Conservation (phyloP, 1,140 invertebrate genomes). For the Plodia interpunctella region DNA sequence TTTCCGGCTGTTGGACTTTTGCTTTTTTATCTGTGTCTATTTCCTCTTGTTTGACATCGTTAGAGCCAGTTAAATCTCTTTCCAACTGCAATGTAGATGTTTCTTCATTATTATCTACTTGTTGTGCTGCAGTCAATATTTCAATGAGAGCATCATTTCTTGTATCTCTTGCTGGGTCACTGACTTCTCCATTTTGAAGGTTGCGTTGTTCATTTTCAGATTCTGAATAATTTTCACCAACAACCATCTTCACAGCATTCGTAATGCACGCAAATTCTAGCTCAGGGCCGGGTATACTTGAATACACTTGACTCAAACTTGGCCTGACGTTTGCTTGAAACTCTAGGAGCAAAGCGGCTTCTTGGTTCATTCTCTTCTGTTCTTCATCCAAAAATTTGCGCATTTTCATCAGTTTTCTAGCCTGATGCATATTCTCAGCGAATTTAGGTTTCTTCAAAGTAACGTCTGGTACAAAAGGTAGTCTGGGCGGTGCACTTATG, state of each 20-base stretch:
- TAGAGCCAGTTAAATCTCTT: conserved; percentile 11
- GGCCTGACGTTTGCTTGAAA: conserved; percentile 71
- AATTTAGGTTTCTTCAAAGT: conserved; percentile 79
- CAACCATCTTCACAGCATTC: conserved; percentile 23
- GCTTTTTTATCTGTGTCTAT: conserved; percentile 18
- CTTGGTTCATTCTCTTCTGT: conserved; percentile 76
- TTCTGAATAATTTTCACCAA: neutral
- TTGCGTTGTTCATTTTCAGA: conserved; percentile 3
- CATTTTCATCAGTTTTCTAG: conserved; percentile 80
- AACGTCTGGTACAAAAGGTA: conserved; percentile 55
- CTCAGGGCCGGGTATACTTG: conserved; percentile 68
- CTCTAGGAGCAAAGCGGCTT: conserved; percentile 66
- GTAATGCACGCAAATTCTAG: conserved; percentile 65
- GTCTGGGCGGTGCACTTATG: conserved; percentile 38
- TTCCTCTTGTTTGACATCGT: conserved; percentile 14
- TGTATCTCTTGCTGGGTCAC: conserved; percentile 16
- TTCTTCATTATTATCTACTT: conserved; percentile 18
- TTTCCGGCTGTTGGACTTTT: conserved; percentile 16
- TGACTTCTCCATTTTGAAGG: neutral
- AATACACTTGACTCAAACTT: conserved; percentile 67
- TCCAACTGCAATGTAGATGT: conserved; percentile 2
- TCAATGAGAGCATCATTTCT: conserved; percentile 16
- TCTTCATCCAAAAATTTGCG: conserved; percentile 79
- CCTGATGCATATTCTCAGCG: conserved; percentile 79
- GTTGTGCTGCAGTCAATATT: conserved; percentile 16